Percentiles rank a stretch among this genome's conserved stretches.
Evolutionary conservation across 2,113 vertebrate genomes (phyloP).

Genomic region (Tupaia chinensis): DNA sequence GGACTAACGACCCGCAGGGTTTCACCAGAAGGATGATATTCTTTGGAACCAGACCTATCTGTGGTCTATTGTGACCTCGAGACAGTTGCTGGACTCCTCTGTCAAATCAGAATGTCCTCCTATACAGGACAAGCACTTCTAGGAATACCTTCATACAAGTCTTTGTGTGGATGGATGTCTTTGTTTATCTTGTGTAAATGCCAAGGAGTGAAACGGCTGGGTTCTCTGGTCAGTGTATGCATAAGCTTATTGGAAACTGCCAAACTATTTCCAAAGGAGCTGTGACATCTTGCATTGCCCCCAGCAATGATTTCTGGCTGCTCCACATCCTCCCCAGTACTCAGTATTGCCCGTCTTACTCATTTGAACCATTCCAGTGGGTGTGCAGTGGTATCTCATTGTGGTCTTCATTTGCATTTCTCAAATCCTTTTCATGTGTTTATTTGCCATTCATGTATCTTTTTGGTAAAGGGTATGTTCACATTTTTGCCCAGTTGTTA

Average conservation of each 20-base stretch:
- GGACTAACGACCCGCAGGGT: rapidly evolving
- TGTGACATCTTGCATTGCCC: background rate
- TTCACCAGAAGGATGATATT: background rate
- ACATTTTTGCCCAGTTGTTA: background rate
- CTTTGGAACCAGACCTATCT: background rate
- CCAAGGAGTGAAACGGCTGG: background rate
- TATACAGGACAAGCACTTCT: rapidly evolving
- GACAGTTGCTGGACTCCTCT: background rate
- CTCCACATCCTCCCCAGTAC: rapidly evolving
- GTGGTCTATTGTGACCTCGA: background rate
- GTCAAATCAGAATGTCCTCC: background rate
- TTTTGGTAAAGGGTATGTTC: background rate
- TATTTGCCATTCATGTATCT: constrained; percentile 45
- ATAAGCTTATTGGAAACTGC: background rate
- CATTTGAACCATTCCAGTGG: background rate
- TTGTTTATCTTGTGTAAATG: background rate
- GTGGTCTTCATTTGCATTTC: constrained; percentile 35
- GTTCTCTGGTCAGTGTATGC: background rate
- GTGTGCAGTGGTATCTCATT: background rate
- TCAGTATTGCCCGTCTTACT: background rate
- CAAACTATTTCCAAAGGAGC: background rate
- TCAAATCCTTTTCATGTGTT: background rate
- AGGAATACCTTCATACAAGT: background rate
- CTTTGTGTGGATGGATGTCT: background rate
- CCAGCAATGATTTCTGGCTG: background rate